A percentile compares a stretch with the other conserved stretches of the same genome.
These are phyloP conservation scores for Sebastes iracundus DNA, from an alignment of 2,797 vertebrate genomes.

Conservation along the genomic window DNA sequence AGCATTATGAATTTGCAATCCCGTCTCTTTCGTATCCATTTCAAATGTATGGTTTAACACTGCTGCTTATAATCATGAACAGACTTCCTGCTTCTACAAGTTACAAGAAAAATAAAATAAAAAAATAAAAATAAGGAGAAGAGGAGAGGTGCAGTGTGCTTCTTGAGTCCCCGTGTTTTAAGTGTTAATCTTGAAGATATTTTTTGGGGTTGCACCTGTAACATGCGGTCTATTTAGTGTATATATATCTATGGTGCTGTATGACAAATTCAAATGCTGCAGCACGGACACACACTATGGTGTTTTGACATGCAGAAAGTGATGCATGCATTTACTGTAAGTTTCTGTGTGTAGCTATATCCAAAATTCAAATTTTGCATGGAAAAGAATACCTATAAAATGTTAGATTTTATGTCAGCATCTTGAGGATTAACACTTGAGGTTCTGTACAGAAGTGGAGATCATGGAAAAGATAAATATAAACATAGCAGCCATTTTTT, in stretches of 20 bases:
- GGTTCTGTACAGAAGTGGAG: slow-evolving; percentile 66
- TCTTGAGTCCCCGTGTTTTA: slow-evolving; percentile 61
- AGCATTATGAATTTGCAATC: slow-evolving; percentile 90
- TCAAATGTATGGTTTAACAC: slow-evolving; percentile 67
- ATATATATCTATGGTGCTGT: background rate
- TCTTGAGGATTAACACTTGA: slow-evolving; percentile 60
- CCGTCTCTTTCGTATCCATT: slow-evolving; percentile 85
- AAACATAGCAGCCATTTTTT: slow-evolving; percentile 73
- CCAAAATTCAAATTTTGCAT: background rate
- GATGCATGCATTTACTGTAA: background rate
- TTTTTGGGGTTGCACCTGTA: background rate
- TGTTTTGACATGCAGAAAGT: background rate
- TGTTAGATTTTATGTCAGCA: background rate
- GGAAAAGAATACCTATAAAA: background rate
- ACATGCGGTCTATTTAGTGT: background rate
- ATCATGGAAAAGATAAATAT: slow-evolving; percentile 62
- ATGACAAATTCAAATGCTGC: background rate
- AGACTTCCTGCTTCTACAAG: slow-evolving; percentile 68
- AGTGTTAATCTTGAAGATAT: slow-evolving; percentile 57
- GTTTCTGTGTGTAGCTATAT: background rate
- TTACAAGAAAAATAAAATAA: slow-evolving; percentile 49
- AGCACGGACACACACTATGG: background rate
- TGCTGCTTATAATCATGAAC: slow-evolving; percentile 46
- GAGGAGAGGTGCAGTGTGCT: slow-evolving; percentile 57
- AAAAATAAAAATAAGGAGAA: slow-evolving; percentile 19